Conservation (phyloP, 2,888 invertebrate genomes). For the Aphodius granarius region DNA sequence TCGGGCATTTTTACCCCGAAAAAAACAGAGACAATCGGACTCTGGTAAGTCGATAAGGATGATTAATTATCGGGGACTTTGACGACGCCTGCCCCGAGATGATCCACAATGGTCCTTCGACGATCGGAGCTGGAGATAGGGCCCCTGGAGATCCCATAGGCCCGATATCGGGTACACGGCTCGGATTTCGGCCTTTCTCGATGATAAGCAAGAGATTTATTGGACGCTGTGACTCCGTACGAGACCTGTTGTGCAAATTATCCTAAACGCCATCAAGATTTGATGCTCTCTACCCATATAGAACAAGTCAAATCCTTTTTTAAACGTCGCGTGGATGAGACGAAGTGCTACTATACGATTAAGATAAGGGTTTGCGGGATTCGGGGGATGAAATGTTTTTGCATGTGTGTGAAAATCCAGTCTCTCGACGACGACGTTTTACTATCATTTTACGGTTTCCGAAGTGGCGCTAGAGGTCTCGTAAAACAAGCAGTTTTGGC, state of each 20-base stretch:
- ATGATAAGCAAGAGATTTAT: constrained; percentile 30
- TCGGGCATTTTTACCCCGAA: not conserved
- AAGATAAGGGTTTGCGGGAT: not conserved
- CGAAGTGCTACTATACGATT: not conserved
- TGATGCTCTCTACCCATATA: too few relatives aligned
- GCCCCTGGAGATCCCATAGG: constrained; percentile 12
- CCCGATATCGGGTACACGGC: constrained; percentile 4
- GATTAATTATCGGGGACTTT: constrained; percentile 50
- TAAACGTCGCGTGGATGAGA: not conserved
- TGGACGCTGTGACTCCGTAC: constrained; percentile 27
- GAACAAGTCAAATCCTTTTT: too few relatives aligned
- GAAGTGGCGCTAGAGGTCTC: constrained; percentile 41
- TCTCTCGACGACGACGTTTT: constrained; percentile 25
- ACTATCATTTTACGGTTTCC: constrained; percentile 42
- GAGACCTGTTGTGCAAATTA: constrained; percentile 40
- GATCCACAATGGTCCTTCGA: constrained; percentile 50
- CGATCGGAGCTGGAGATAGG: constrained; percentile 44
- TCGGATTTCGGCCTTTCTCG: constrained; percentile 7
- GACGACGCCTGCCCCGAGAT: constrained; percentile 42
- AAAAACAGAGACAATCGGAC: constrained; percentile 37
- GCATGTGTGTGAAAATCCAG: not conserved
- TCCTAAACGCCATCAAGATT: constrained; percentile 10
- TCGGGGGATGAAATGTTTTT: constrained; percentile 21
- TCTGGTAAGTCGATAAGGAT: constrained; percentile 47
- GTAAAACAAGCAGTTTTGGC: constrained; percentile 42